phyloP scores from a whole-genome alignment of 2,888 invertebrate species.

The Altica lythri region DNA sequence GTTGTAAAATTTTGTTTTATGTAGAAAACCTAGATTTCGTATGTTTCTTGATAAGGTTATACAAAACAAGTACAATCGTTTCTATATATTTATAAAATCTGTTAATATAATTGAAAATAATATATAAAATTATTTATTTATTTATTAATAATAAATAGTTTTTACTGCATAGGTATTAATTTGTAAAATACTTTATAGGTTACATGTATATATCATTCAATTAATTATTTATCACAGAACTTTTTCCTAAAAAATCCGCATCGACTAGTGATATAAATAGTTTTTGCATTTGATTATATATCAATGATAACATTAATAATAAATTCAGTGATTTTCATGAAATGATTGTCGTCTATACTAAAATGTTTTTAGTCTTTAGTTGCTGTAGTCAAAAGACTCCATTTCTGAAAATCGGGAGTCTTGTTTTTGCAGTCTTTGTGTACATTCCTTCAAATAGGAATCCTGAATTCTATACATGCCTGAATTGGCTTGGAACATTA shows the following conservation, averaged over 20 bases:
- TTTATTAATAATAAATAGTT: too few species aligned
- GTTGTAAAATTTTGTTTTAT: too few species aligned
- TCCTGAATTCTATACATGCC: slow-evolving; percentile 93
- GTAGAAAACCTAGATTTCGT: too few species aligned
- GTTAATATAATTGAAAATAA: too few species aligned
- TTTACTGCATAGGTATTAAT: too few species aligned
- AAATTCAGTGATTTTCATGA: slow-evolving; percentile 30
- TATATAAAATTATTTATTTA: too few species aligned
- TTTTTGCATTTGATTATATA: slow-evolving; percentile 12
- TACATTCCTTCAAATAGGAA: slow-evolving; percentile 84
- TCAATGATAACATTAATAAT: background rate
- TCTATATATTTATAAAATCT: too few species aligned
- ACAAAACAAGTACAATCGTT: too few species aligned
- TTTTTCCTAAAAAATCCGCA: background rate
- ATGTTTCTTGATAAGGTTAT: too few species aligned
- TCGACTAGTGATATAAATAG: slow-evolving; percentile 10
- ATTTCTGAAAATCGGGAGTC: slow-evolving; percentile 85
- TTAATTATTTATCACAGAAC: slow-evolving; percentile 10
- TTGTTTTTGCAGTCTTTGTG: slow-evolving; percentile 84
- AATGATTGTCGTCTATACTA: slow-evolving; percentile 48
- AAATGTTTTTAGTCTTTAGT: slow-evolving; percentile 45
- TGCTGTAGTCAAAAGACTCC: slow-evolving; percentile 74
- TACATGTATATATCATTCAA: background rate
- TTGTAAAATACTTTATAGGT: slow-evolving; percentile 2
- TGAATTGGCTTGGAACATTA: slow-evolving; percentile 91